Percentiles rank a stretch among this genome's conserved stretches.
Conservation (phyloP, 2,113 vertebrate species). For the Ranitomeya imitator region DNA sequence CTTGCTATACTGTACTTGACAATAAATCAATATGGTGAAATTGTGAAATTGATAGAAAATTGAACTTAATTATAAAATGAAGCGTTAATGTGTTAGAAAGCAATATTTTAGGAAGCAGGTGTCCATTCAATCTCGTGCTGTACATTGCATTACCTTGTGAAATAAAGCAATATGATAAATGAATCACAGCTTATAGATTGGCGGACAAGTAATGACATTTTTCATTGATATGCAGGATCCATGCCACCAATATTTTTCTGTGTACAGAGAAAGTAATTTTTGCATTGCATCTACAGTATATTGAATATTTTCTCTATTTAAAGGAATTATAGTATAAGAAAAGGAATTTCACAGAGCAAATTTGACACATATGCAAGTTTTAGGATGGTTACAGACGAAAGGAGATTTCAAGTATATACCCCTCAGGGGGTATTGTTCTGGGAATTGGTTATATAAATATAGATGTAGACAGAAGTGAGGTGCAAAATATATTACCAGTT, state of each 20-base stretch:
- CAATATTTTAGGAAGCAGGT: conserved; percentile 2
- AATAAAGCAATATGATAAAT: not conserved
- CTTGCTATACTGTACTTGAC: not conserved
- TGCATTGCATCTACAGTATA: not conserved
- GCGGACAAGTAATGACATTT: not conserved
- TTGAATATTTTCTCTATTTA: not conserved
- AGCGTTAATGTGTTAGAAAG: not conserved
- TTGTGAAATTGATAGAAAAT: conserved; percentile 11
- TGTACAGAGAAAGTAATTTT: not conserved
- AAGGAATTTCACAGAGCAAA: not conserved
- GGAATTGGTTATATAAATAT: not conserved
- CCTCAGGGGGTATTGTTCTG: not conserved
- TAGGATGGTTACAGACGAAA: not conserved
- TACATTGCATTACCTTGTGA: not conserved
- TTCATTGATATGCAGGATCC: not conserved
- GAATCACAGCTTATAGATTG: not conserved
- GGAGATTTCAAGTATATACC: not conserved
- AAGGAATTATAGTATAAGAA: not conserved
- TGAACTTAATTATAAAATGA: conserved; percentile 14
- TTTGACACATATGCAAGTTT: not conserved
- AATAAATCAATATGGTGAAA: not conserved
- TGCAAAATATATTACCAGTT: not conserved
- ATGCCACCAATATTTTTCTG: not conserved
- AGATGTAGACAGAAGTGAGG: not conserved
- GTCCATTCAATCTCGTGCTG: not conserved